Percentiles rank a stretch among this genome's conserved stretches.
Conservation (phyloP, 2,888 invertebrate species). For the Athalia rosae region DNA sequence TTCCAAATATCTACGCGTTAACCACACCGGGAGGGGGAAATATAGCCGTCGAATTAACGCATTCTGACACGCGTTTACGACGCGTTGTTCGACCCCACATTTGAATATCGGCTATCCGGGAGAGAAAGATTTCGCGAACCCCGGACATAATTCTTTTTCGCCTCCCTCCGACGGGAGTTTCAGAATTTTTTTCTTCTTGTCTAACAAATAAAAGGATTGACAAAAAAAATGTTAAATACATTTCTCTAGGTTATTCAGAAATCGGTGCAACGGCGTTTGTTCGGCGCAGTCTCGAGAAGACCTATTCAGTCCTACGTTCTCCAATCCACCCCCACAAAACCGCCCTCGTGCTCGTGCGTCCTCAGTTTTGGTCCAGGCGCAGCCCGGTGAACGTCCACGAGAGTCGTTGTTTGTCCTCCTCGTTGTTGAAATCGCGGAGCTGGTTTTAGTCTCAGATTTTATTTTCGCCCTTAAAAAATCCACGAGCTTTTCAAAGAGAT, state of each 20-base stretch:
- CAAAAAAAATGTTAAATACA: not conserved
- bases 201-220: not conserved
- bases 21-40: too few relatives aligned
- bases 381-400: constrained; percentile 25
- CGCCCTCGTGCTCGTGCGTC: constrained; percentile 63
- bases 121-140: not conserved
- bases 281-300: constrained; percentile 22
- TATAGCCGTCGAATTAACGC: too few relatives aligned
- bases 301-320: constrained; percentile 22
- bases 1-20: too few relatives aligned
- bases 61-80: too few relatives aligned
- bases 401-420: not conserved
- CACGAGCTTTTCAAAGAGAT: too few relatives aligned
- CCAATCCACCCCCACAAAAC: constrained; percentile 45
- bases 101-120: too few relatives aligned
- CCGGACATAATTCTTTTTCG: not conserved
- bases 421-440: not conserved
- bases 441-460: too few relatives aligned
- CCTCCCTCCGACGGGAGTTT: not conserved
- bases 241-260: not conserved
- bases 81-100: not conserved
- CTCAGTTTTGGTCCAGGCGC: constrained; percentile 66
- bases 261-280: constrained; percentile 2
- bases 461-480: too few relatives aligned
- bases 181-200: not conserved